phyloP scores from a whole-genome alignment of 1,140 invertebrate genomes.

The Aphelinus atriplicis region DNA sequence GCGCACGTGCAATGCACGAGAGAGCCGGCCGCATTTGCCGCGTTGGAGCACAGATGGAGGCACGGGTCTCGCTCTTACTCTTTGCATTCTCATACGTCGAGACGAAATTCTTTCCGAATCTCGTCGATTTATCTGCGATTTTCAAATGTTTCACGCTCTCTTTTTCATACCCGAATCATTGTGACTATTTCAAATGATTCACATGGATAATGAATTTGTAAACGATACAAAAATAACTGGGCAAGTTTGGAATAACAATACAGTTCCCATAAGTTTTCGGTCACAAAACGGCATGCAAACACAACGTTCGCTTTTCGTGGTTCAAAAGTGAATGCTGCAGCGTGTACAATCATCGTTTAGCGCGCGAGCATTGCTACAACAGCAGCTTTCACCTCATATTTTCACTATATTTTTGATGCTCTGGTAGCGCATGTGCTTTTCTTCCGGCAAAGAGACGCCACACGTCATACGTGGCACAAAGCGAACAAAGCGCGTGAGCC shows the following conservation, averaged over 20 bases:
- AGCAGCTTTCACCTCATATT: conserved; percentile 32
- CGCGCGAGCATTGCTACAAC: background rate
- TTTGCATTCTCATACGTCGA: too few species aligned
- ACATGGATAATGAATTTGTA: too few species aligned
- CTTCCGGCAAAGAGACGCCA: conserved; percentile 11
- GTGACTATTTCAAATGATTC: too few species aligned
- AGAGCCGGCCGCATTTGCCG: conserved; percentile 35
- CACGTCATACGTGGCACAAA: conserved; percentile 8
- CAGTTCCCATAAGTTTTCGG: conserved; percentile 14
- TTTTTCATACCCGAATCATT: too few species aligned
- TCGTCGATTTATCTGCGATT: too few species aligned
- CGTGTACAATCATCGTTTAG: conserved; percentile 16
- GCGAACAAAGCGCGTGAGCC: conserved; percentile 16
- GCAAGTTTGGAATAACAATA: too few species aligned
- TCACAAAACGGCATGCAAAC: too few species aligned
- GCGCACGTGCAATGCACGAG: background rate
- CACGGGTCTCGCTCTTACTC: conserved; percentile 35
- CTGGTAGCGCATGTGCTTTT: conserved; percentile 1
- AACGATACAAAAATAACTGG: too few species aligned
- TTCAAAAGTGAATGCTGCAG: conserved; percentile 22
- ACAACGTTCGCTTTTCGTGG: background rate
- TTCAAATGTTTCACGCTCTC: too few species aligned
- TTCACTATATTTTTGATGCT: conserved; percentile 30
- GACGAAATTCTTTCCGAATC: too few species aligned
- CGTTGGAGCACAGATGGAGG: conserved; percentile 51